A percentile compares a stretch with the other conserved stretches of the same genome.
These are phyloP conservation scores for Gavialis gangeticus DNA, from an alignment of 2,113 vertebrate genomes.

Conservation along the genomic window DNA sequence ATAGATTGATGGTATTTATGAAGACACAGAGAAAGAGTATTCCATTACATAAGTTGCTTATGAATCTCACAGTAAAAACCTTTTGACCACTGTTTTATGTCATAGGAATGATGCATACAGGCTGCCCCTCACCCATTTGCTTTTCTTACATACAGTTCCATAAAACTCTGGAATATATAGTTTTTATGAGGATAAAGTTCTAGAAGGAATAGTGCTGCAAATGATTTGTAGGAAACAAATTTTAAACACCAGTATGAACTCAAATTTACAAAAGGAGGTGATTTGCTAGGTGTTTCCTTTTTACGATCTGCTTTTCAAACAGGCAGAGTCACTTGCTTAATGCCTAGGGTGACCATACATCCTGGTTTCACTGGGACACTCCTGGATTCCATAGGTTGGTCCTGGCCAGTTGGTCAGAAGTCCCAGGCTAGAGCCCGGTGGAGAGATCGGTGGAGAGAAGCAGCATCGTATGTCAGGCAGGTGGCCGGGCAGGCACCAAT, in stretches of 20 bases:
- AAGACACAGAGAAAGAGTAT: not conserved
- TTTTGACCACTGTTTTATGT: not conserved
- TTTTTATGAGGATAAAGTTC: not conserved
- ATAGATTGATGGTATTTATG: not conserved
- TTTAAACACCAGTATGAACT: not conserved
- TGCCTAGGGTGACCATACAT: no score
- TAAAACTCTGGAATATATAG: not conserved
- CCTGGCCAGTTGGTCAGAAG: no score
- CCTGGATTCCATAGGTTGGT: no score
- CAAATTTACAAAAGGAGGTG: not conserved
- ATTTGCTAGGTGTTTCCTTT: not conserved
- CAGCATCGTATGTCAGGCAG: no score
- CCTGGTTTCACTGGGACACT: no score
- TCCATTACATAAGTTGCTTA: not conserved
- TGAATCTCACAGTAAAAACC: not conserved
- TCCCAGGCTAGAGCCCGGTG: no score
- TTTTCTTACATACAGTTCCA: not conserved
- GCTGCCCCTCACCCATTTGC: not conserved
- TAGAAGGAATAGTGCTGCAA: not conserved
- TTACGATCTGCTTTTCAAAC: not conserved
- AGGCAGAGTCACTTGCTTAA: not conserved
- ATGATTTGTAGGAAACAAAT: not conserved
- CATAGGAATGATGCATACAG: not conserved
- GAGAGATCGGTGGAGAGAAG: no score
- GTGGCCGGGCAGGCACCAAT: no score